Conservation (phyloP, 2,113 vertebrate genomes). For the Chroicocephalus ridibundus region DNA sequence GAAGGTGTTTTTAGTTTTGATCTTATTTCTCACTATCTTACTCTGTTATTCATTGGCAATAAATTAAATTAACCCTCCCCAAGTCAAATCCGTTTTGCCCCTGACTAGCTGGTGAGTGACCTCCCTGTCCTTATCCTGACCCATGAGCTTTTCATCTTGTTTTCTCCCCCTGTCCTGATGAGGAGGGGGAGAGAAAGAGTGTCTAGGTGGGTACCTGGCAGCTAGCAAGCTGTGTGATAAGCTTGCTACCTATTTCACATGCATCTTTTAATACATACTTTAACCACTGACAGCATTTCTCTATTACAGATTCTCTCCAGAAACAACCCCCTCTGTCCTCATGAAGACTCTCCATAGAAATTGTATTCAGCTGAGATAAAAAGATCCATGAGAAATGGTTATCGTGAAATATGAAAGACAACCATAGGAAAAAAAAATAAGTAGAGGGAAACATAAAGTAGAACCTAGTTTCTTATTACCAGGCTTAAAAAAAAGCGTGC, state of each 20-base stretch:
- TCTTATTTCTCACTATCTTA: not conserved
- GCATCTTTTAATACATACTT: not conserved
- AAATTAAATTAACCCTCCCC: not conserved
- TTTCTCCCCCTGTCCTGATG: not conserved
- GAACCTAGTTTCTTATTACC: not conserved
- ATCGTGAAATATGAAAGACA: not conserved
- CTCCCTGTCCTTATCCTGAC: not conserved
- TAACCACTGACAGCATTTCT: not conserved
- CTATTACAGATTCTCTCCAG: not conserved
- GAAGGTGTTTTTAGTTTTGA: not conserved
- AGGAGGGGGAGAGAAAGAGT: not conserved
- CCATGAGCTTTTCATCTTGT: not conserved
- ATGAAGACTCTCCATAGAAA: not conserved
- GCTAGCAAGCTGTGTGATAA: not conserved
- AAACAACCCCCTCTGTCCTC: not conserved
- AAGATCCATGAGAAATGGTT: not conserved
- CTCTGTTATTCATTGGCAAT: not conserved
- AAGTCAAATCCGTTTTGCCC: not conserved
- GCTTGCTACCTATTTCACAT: not conserved
- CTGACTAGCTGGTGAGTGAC: not conserved
- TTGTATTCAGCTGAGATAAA: not conserved
- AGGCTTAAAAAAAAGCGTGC: not conserved
- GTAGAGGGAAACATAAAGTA: not conserved
- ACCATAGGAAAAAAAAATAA: not conserved
- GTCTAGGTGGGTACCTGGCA: not conserved